Conservation (phyloP, 2,888 invertebrate genomes). For the Ferdinandea cuprea region DNA sequence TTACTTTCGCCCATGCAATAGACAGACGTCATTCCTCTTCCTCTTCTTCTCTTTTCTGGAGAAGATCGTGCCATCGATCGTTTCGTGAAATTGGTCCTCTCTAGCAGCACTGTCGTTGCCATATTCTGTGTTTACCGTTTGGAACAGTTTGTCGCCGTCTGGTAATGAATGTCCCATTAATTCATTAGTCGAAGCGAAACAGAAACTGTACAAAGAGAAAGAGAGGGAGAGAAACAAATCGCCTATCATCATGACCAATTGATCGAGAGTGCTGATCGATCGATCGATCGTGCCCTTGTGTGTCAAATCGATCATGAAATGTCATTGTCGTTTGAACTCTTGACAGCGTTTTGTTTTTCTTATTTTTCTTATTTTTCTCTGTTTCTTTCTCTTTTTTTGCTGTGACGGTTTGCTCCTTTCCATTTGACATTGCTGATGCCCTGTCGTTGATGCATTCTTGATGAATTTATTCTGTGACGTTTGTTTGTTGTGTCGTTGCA, state of each 20-base stretch:
- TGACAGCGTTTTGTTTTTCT: slow-evolving; percentile 14
- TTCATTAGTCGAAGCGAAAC: slow-evolving; percentile 47
- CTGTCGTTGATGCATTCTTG: slow-evolving; percentile 52
- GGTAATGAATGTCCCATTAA: slow-evolving; percentile 62
- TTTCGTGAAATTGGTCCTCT: slow-evolving; percentile 50
- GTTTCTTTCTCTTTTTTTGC: slow-evolving; percentile 11
- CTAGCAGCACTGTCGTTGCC: slow-evolving; percentile 23
- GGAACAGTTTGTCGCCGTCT: slow-evolving; percentile 33
- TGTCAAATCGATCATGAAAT: slow-evolving; percentile 83
- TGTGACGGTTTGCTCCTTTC: slow-evolving; percentile 26
- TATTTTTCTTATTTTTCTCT: slow-evolving; percentile 11
- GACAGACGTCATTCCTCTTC: slow-evolving; percentile 12
- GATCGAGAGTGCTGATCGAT: slow-evolving; percentile 64
- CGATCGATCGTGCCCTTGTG: slow-evolving; percentile 80
- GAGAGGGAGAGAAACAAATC: slow-evolving; percentile 6
- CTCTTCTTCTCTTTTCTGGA: neutral
- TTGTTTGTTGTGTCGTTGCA: slow-evolving; percentile 1
- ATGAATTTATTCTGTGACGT: slow-evolving; percentile 62
- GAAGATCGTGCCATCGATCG: slow-evolving; percentile 61
- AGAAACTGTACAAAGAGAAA: neutral
- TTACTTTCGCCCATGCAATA: slow-evolving; percentile 38
- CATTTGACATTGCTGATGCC: slow-evolving; percentile 62
- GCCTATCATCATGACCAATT: slow-evolving; percentile 55
- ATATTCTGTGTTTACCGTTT: slow-evolving; percentile 20
- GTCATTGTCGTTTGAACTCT: slow-evolving; percentile 79